Evolutionary conservation across 2,797 vertebrate species (phyloP).

Genomic region (Sternarchorhynchus goeldii): DNA sequence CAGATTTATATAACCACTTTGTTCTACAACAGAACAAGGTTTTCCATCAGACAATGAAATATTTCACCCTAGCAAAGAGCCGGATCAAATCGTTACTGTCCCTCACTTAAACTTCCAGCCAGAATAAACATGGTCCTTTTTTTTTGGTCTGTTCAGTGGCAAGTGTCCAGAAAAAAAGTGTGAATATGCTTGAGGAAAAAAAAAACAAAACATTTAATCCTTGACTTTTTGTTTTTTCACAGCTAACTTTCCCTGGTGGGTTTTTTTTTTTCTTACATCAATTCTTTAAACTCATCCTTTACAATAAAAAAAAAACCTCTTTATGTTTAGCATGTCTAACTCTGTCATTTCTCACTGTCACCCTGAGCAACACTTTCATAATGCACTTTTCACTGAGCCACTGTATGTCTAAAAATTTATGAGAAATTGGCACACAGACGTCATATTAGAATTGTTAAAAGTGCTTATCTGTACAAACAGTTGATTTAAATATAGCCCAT

Average conservation of each 20-base stretch:
- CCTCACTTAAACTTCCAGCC: slow-evolving; percentile 79
- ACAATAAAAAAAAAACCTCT: slow-evolving; percentile 47
- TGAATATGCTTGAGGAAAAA: slow-evolving; percentile 14
- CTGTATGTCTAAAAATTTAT: slow-evolving; percentile 68
- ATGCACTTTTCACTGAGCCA: slow-evolving; percentile 93
- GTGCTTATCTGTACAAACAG: slow-evolving; percentile 57
- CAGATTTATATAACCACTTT: slow-evolving; percentile 95
- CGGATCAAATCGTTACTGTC: slow-evolving; percentile 43
- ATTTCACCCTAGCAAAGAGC: slow-evolving; percentile 84
- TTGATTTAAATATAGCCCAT: slow-evolving; percentile 63
- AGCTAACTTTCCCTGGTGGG: slow-evolving; percentile 63
- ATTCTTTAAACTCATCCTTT: slow-evolving; percentile 57
- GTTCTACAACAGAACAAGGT: slow-evolving; percentile 94
- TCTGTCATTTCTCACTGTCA: slow-evolving; percentile 71
- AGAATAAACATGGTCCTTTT: slow-evolving; percentile 76
- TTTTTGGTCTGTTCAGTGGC: slow-evolving; percentile 93
- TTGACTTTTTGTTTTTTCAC: slow-evolving; percentile 64
- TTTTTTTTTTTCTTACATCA: slow-evolving; percentile 67
- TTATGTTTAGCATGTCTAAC: slow-evolving; percentile 46
- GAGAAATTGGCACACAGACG: not conserved
- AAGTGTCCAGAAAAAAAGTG: slow-evolving; percentile 85
- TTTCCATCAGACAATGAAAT: slow-evolving; percentile 83
- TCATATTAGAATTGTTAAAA: slow-evolving; percentile 3
- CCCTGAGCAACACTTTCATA: slow-evolving; percentile 97
- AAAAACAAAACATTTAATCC: not conserved